Percentiles rank a stretch among this genome's conserved stretches.
These are phyloP conservation scores for Anaspis maculata DNA, from an alignment of 2,888 invertebrate species.

Conservation along the genomic window DNA sequence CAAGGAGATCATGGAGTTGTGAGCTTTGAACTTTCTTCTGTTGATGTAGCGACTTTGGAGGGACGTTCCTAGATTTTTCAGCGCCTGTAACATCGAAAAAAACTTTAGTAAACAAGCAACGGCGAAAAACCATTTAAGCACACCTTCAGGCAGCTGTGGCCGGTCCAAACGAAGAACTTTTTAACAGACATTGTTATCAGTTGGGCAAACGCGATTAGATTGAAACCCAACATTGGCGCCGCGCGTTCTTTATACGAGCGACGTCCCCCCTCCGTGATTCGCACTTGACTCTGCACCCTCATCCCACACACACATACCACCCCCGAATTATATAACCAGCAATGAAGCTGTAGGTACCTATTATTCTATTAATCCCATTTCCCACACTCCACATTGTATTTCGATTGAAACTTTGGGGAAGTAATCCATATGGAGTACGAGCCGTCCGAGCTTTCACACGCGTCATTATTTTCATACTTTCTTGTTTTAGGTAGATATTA, in stretches of 20 bases:
- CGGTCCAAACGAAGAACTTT: conserved; percentile 27
- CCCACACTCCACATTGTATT: background rate
- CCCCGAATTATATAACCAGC: conserved; percentile 32
- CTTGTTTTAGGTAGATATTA: background rate
- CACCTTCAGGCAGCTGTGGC: conserved; percentile 32
- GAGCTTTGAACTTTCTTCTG: conserved; percentile 21
- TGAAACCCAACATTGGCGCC: conserved; percentile 16
- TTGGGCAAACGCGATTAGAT: conserved; percentile 9
- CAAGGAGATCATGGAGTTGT: conserved; percentile 24
- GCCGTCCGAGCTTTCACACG: background rate
- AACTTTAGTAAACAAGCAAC: conserved; percentile 2
- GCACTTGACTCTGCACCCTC: conserved; percentile 20
- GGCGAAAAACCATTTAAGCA: conserved; percentile 7
- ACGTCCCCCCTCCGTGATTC: conserved; percentile 15
- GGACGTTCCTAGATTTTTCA: conserved; percentile 27
- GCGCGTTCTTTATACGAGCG: conserved; percentile 10
- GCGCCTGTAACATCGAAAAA: conserved; percentile 23
- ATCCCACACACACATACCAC: conserved; percentile 18
- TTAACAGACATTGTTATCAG: conserved; percentile 24
- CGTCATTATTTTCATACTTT: background rate
- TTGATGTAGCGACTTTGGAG: conserved; percentile 22
- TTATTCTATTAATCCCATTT: no score
- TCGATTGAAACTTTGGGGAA: no score
- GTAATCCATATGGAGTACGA: background rate
- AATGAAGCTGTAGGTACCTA: conserved; percentile 22